Base-by-base conservation (phyloP, 2,113 vertebrate genomes). In the Dicrurus megarhynchus region DNA sequence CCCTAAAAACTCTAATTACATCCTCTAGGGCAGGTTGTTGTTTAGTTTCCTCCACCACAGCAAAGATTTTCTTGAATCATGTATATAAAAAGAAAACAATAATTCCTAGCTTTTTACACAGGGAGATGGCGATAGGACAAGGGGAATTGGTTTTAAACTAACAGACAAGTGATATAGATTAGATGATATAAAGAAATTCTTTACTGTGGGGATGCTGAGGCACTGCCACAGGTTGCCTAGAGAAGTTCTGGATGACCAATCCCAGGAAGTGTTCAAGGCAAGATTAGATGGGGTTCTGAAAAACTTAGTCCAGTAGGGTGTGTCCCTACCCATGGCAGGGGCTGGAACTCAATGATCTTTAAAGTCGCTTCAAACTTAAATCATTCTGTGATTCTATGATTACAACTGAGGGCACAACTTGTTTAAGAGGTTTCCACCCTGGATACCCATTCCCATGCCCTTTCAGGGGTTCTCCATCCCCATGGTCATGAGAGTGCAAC, bases 381-480 rank as follows among this genome's bases (percentile, higher is more conserved):
- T 52, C 7, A 32, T 23, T 20, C 24, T 67, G 13, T 47, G 39
- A 35, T 41, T 32, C 33, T 41, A 3, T 55, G 20, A 22, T 41
- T 32, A 39, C 22, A n/a, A 20, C 41, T 55, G 14, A 26, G n/a
- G 8, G 20, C 5, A 18, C 4, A 11, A 22, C 13, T 42, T 32
- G 10, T 63, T 84, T 57, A 49, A 82, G 35, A 61, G n/a, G 13
- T 42, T 85, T 11, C 21, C n/a, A 75, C 9, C 6, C 16, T 4
- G 0, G 10, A 3, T 53, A 33, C 2, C 9, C 3, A 0, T 26
- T 16, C 7, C 33, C 1, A 1, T 42, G 17, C 5, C 18, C 3
- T 75, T 60, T 32, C 16, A 32, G 15, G 6, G 4, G 2, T 37
- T 84, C 21, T 67, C 18, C 10, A 32, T 82, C 35, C 18, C 32